Base-by-base conservation (phyloP, 2,797 vertebrate species). In the Sandelia bainsii region DNA sequence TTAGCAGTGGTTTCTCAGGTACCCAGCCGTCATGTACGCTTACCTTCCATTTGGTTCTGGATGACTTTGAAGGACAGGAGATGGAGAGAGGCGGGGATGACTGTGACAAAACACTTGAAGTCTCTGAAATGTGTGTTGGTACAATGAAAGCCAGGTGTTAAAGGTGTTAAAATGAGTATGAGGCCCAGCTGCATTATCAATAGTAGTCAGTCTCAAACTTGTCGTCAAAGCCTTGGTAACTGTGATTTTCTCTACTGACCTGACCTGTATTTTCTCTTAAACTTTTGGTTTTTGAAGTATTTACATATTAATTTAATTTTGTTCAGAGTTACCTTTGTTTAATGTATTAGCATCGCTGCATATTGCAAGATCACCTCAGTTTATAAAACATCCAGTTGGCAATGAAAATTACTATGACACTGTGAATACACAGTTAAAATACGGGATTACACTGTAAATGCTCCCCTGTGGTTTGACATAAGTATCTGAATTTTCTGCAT, bases 51-150 rank as follows among this genome's bases (percentile, higher is more conserved):
- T 89, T 81, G 54, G 89, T 88, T 92, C 80, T 73, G 85, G 87
- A 82, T 88, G 86, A 90, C 90, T 92, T 89, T 92, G 86, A 91
- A 91, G 89, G 82, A 70, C 68, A 60, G 64, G 62, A 71, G 54
- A 56, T 17, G 66, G 64, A 60, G 62, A 44, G 49, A 51, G 53
- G 42, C 6, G 13, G 62, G 32, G 50, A 29, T 1, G 6, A 34
- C 70, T 62, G 81, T 78, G 76, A 82, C 75, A 60, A 83, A 88
- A 57, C 0, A n/a, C 20, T 83, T 16, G 37, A 50, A 50, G 58
- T 44, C 66, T 76, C 77, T 32, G 52, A 72, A 82, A 81, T 25
- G 32, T 20, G 54, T 32, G 44, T 10, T 12, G 29, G 25, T 22
- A 13, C 67, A 19, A 13, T 74, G 60, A 70, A 62, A 73, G 44